These are phyloP conservation scores for Plutella xylostella DNA, from an alignment of 2,888 invertebrate genomes.

Conservation along the genomic window DNA sequence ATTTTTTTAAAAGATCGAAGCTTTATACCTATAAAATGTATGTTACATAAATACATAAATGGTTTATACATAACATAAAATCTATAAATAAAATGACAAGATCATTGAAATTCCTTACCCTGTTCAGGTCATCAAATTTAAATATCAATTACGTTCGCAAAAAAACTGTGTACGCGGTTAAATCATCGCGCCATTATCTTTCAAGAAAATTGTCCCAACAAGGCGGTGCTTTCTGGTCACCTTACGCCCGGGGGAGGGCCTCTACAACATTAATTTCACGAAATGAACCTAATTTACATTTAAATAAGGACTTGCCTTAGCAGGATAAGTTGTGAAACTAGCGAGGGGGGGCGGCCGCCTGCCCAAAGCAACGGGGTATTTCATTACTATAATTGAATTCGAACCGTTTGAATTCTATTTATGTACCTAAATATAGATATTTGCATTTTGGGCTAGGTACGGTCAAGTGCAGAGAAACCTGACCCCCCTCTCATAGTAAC, in stretches of 20 bases:
- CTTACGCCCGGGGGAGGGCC: constrained; percentile 62
- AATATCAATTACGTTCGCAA: neutral
- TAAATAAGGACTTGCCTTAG: constrained; percentile 81
- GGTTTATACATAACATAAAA: too few species aligned
- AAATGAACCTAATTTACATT: constrained; percentile 93
- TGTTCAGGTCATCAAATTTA: neutral
- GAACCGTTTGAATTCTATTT: constrained; percentile 44
- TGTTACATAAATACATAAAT: too few species aligned
- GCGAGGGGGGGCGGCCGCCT: constrained; percentile 49
- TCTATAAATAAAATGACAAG: too few species aligned
- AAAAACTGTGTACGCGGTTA: neutral
- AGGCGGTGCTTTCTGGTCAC: constrained; percentile 33
- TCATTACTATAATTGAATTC: constrained; percentile 69
- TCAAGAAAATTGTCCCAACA: constrained; percentile 21
- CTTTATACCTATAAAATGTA: too few species aligned
- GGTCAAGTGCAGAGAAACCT: too few species aligned
- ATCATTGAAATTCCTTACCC: neutral
- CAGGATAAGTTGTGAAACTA: constrained; percentile 69
- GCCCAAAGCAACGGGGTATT: constrained; percentile 62
- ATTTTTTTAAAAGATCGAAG: too few species aligned
- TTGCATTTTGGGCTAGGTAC: too few species aligned
- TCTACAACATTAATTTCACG: constrained; percentile 85
- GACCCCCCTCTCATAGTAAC: too few species aligned
- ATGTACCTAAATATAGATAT: too few species aligned
- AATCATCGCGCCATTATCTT: neutral